These are phyloP conservation scores for Syrmaticus mikado DNA, from an alignment of 2,113 vertebrate genomes.

Conservation along the genomic window DNA sequence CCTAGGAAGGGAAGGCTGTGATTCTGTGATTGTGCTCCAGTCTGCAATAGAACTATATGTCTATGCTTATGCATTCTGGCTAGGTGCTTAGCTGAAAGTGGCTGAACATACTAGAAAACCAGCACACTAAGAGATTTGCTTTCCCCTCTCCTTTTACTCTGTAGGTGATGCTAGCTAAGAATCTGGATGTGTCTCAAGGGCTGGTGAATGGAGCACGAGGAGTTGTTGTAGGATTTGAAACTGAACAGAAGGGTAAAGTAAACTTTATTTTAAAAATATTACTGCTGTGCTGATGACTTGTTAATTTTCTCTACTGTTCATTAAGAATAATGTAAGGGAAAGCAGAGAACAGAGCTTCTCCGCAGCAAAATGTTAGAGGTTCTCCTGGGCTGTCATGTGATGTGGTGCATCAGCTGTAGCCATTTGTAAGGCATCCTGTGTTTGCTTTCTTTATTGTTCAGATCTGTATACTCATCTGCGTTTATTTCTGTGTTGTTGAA, in stretches of 20 bases:
- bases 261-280: not conserved
- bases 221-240: constrained; percentile 88
- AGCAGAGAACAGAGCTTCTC: not conserved
- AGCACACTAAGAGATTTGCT: not conserved
- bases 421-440: not conserved
- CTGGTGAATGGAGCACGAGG: constrained; percentile 96
- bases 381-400: not conserved
- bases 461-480: not conserved
- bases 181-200: constrained; percentile 89
- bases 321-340: not conserved
- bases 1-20: not conserved
- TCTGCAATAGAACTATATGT: not conserved
- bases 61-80: not conserved
- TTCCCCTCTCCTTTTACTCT: not conserved
- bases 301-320: not conserved
- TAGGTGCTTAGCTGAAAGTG: not conserved
- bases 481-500: not conserved
- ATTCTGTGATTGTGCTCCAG: not conserved
- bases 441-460: not conserved
- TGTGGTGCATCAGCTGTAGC: not conserved
- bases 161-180: constrained; percentile 98
- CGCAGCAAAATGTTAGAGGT: not conserved
- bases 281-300: not conserved
- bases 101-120: not conserved
- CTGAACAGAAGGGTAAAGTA: constrained; percentile 83